Evolutionary conservation across 2,888 invertebrate species (phyloP), one percentile per base, ranked within the genome.

Genomic region (Pseudococcus jackbeardsleyi): DNA sequence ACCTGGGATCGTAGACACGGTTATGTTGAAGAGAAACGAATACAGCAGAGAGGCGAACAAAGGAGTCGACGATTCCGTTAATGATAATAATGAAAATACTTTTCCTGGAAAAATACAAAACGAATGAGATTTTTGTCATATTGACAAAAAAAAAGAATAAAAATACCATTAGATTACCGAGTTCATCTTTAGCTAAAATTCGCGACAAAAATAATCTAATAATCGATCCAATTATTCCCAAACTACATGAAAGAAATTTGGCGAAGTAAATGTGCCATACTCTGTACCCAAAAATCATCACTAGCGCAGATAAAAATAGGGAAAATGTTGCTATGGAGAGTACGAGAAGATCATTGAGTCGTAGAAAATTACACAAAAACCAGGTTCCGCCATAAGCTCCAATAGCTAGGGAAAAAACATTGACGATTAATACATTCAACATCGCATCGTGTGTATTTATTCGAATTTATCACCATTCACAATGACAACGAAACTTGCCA

Each of bases 401-500:
- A 6, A 33, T 17, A 33, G 72, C 72, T 72, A 17, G 0, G 5
- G 33, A 68, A 3, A 26, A 64, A 64, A 19, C 1, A 50, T 50
- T 50, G 4, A 15, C 1, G 12, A 50, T 12, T 50, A 0, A 50
- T 11, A 50, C 0, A 50, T 15, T 15, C 11, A 4, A 15, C 4
- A 50, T 12, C 12, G 17, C n/a, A n/a, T n/a, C n/a, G n/a, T 33
- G 26, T 33, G 26, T 33, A 33, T 33, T 33, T 33, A 3, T 33
- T 33, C 3, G 3, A 33, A 33, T 33, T n/a, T 0, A 46, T 46
- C 11, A 92, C 0, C 94, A 92, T 8, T 94, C 94, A 17, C 54
- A n/a, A 89, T 90, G 5, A 93, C 93, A 86, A 91, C 92, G 0
- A 92, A 91, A 1, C 94, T 94, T 19, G 93, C 92, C 90, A 92